Percentiles rank a stretch among this genome's conserved stretches.
Conservation (phyloP, 2,888 invertebrate species). For the Acleris cristana region DNA sequence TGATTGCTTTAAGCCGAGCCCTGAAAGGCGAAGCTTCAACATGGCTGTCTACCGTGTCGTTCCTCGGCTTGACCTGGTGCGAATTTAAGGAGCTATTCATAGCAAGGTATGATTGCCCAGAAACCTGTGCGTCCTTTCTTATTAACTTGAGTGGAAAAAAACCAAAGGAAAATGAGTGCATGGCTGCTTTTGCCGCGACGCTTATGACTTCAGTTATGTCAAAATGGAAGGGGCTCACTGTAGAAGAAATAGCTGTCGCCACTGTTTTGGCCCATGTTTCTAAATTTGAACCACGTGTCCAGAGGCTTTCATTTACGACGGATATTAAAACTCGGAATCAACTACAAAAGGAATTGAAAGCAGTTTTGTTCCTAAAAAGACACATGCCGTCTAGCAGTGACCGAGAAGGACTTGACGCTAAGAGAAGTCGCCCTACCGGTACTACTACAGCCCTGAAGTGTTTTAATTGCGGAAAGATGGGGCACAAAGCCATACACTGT, state of each 20-base stretch:
- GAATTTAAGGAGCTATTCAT: slow-evolving; percentile 29
- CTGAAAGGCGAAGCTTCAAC: slow-evolving; percentile 33
- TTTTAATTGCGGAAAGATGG: not conserved
- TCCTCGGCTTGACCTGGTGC: slow-evolving; percentile 34
- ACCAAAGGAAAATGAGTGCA: slow-evolving; percentile 37
- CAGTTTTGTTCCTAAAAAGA: slow-evolving; percentile 28
- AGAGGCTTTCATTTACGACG: slow-evolving; percentile 34
- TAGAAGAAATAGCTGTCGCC: slow-evolving; percentile 26
- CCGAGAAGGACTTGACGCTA: not conserved
- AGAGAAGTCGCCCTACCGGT: not conserved
- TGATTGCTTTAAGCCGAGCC: slow-evolving; percentile 35
- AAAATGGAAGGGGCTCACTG: slow-evolving; percentile 18
- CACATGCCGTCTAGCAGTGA: not conserved
- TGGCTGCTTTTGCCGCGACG: slow-evolving; percentile 32
- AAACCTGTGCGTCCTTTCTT: not conserved
- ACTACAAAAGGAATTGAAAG: slow-evolving; percentile 33
- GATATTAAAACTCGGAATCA: slow-evolving; percentile 20
- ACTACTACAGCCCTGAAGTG: not conserved
- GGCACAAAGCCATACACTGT: not conserved
- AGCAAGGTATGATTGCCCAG: slow-evolving; percentile 23
- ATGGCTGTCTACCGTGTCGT: slow-evolving; percentile 34
- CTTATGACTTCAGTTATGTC: slow-evolving; percentile 26
- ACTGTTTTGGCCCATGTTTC: slow-evolving; percentile 28
- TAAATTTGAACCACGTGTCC: slow-evolving; percentile 21
- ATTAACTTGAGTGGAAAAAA: slow-evolving; percentile 2